Base-by-base conservation (phyloP, 2,888 invertebrate species). In the Callyntrura guangdongensis region DNA sequence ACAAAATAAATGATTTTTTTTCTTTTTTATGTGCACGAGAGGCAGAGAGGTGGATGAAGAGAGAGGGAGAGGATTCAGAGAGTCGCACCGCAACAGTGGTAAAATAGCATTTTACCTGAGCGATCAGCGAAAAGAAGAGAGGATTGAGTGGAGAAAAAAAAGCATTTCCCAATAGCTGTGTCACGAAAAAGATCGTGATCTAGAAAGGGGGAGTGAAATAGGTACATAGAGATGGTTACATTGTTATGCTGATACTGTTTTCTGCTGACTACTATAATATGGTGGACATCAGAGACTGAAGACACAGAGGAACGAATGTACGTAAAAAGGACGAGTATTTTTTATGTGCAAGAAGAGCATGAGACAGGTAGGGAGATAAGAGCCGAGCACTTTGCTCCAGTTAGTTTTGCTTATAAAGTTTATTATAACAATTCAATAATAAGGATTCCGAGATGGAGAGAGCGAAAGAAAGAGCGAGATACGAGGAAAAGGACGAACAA, bases 111-210 rank as follows among this genome's bases (percentile, higher is more conserved):
- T 61, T 74, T 85, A 85, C 72, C 84, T 85, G 64, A 25, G 56
- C 56, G n/a, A 25, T 8, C 8, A 20, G 36, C 2, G 3, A 4
- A 36, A 36, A 36, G 36, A 36, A 36, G 36, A 36, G 36, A 6
- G 2, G 36, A n/a, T 27, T 36, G 69, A n/a, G 64, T 69, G 36
- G 36, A 69, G 36, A 36, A 36, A 27, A 36, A 45, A 72, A 45
- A n/a, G n/a, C 49, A 74, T 56, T 77, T 84, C 64, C 83, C 83
- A 89, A 89, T 89, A 83, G 89, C 64, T 89, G 56, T 86, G 79
- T 90, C 90, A 90, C 90, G 90, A 90, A 90, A 90, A 69, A 82
- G 86, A 90, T 90, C 90, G 86, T 90, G 86, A 90, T 90, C 90
- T 82, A 90, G 74, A 89, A 89, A 74, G 61, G 84, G 86, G 90